Conservation (phyloP, 1,140 invertebrate genomes). For the Holcopasites calliopsidis region DNA sequence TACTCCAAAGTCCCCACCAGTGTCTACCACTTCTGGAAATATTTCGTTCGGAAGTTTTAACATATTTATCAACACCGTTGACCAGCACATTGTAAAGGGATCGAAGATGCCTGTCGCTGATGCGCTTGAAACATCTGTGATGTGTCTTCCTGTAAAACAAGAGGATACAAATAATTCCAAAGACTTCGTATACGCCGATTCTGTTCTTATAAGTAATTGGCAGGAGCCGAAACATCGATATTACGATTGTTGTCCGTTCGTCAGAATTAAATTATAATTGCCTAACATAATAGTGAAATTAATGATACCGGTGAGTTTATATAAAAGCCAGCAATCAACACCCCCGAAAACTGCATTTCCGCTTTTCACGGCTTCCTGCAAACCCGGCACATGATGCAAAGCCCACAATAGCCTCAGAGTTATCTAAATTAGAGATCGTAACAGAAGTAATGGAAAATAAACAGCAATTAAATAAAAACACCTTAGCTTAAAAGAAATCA, state of each 20-base stretch:
- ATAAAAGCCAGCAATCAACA: slow-evolving; percentile 95
- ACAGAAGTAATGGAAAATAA: slow-evolving; percentile 13
- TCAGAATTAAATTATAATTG: background rate
- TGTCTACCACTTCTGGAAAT: slow-evolving; percentile 90
- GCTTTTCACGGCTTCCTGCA: slow-evolving; percentile 82
- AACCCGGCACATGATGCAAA: slow-evolving; percentile 85
- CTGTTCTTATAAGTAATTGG: no score
- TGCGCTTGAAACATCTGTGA: slow-evolving; percentile 93
- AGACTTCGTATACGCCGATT: no score
- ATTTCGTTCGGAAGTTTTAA: slow-evolving; percentile 87
- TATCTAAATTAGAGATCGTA: slow-evolving; percentile 81
- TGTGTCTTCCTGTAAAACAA: slow-evolving; percentile 79
- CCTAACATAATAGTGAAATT: slow-evolving; percentile 2
- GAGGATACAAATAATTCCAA: background rate
- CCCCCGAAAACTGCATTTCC: slow-evolving; percentile 92
- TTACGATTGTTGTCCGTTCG: background rate
- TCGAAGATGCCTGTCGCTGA: slow-evolving; percentile 96
- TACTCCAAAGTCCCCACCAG: slow-evolving; percentile 86
- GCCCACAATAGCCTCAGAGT: slow-evolving; percentile 89
- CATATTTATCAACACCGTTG: slow-evolving; percentile 84
- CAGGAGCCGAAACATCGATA: background rate
- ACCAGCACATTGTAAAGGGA: slow-evolving; percentile 93
- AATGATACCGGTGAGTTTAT: slow-evolving; percentile 86
- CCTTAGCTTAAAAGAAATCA: background rate
- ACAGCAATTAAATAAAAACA: background rate